Percentiles rank a stretch among this genome's conserved stretches.
These are phyloP conservation scores for Drosophila sordidapex DNA, from an alignment of 2,888 invertebrate genomes.

Conservation along the genomic window DNA sequence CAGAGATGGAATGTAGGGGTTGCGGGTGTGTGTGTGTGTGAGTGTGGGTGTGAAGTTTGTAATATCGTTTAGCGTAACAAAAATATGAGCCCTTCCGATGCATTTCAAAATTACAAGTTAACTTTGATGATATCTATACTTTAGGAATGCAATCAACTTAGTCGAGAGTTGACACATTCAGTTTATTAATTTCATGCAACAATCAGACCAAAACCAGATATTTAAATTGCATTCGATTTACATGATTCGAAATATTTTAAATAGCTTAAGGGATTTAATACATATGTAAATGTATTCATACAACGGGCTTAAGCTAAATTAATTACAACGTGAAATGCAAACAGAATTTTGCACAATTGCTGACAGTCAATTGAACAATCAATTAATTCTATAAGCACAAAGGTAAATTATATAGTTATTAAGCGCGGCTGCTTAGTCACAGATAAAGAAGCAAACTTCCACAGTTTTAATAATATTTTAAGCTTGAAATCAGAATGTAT, in stretches of 20 bases:
- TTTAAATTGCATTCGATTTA: not conserved
- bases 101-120: not conserved
- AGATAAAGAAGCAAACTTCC: not conserved
- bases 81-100: not conserved
- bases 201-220: not conserved
- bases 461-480: not conserved
- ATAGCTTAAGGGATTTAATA: not conserved
- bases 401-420: not conserved
- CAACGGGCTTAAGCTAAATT: not conserved
- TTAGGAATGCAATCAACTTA: not conserved
- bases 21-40: not conserved
- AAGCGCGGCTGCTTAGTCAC: not conserved
- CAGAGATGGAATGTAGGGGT: conserved; percentile 4
- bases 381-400: not conserved
- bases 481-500: too few relatives aligned
- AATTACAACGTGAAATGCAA: not conserved
- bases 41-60: not conserved
- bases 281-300: not conserved
- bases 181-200: not conserved
- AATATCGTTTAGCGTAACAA: not conserved
- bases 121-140: not conserved
- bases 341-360: not conserved
- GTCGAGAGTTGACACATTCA: not conserved
- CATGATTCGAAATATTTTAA: not conserved
- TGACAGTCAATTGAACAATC: not conserved